Evolutionary conservation across 2,888 invertebrate species (phyloP).

Genomic region (Xestia ashworthii): DNA sequence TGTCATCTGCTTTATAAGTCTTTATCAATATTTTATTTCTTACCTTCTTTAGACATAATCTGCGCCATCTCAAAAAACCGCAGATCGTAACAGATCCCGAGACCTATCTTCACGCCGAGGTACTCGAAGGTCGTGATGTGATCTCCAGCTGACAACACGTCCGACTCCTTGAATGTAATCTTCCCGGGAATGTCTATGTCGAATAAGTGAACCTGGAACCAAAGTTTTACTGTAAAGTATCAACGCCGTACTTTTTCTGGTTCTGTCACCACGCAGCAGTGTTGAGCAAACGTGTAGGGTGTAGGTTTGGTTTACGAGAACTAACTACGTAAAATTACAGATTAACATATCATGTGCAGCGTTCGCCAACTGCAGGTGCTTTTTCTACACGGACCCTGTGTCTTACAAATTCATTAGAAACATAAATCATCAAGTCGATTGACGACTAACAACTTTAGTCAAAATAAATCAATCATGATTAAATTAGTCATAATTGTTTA

Average conservation of each 20-base stretch:
- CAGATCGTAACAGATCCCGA: slow-evolving; percentile 99
- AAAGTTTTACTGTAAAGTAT: neutral
- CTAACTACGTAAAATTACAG: too few relatives aligned
- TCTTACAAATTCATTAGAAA: too few relatives aligned
- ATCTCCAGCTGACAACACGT: slow-evolving; percentile 94
- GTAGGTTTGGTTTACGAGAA: too few relatives aligned
- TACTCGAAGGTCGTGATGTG: slow-evolving; percentile 93
- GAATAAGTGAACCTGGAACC: slow-evolving; percentile 96
- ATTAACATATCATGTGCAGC: too few relatives aligned
- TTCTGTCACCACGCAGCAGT: neutral
- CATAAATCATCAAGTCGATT: too few relatives aligned
- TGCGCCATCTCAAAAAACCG: slow-evolving; percentile 97
- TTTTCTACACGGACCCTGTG: too few relatives aligned
- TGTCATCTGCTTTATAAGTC: neutral
- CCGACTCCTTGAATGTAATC: slow-evolving; percentile 98
- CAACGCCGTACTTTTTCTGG: neutral
- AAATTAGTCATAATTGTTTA: too few relatives aligned
- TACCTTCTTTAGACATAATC: slow-evolving; percentile 90
- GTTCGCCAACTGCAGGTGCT: too few relatives aligned
- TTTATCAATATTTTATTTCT: neutral
- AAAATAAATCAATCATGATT: too few relatives aligned
- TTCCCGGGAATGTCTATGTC: slow-evolving; percentile 98
- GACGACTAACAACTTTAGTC: too few relatives aligned
- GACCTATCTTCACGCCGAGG: slow-evolving; percentile 93
- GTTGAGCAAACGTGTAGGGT: neutral